Evolutionary conservation across 2,113 vertebrate genomes (phyloP), one percentile per base, ranked within the genome.

Genomic region (Rhabdornis inornatus): DNA sequence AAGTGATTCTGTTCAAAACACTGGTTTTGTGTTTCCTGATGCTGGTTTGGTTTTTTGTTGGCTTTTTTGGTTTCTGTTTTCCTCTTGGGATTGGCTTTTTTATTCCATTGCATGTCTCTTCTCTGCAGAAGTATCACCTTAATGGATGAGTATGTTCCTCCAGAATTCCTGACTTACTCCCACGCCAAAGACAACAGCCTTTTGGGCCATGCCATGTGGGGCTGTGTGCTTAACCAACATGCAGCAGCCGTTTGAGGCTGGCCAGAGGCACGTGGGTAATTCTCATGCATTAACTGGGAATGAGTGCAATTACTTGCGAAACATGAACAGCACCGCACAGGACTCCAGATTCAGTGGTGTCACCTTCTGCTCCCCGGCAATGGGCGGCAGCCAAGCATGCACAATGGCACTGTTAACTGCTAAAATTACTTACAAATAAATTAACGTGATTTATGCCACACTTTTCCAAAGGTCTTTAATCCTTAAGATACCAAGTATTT

Each of bases 321-420:
- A 87, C 65, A 87, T 96, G 90, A 95, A 91, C 90, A 80, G 71
- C 13, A 23, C 75, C 16, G 61, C 8, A n/a, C 63, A 83, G 85
- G 76, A 72, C 82, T 49, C 3, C 13, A 55, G 68, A 91, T 74
- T 59, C 37, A 28, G 25, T 6, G 56, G 28, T 68, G 90, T 88
- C 60, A 92, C 76, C 69, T 78, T 64, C 50, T 18, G 79, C 56
- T 68, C 64, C 55, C 6, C 1, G 25, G 61, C 0, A 57, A 89
- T 35, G 72, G 89, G 95, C 42, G 61, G 96, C 96, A 96, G 91
- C 88, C 95, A 96, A 90, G 95, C 61, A 69, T 75, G 90, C 35
- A 77, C 66, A 96, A 85, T 81, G 74, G 90, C 85, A 71, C 42
- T 13, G 44, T 39, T 92, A 84, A 77, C 55, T 84, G 39, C 64